Evolutionary conservation across 2,797 vertebrate species (phyloP).

Genomic region (Syngnathus rostellatus): DNA sequence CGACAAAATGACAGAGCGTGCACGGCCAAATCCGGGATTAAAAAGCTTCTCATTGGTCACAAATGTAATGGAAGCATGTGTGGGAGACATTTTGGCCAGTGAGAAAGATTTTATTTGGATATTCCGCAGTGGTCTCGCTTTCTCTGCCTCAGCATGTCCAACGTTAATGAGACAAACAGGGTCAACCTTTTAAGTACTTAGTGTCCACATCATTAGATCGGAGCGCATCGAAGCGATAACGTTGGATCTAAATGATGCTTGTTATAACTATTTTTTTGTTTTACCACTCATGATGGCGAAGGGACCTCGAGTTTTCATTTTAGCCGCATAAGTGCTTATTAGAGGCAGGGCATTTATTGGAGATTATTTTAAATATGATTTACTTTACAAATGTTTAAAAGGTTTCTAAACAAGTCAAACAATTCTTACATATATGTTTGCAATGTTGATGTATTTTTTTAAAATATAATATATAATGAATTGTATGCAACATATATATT

Average conservation of each 20-base stretch:
- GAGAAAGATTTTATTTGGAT: slow-evolving; percentile 34
- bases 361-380: too few species aligned
- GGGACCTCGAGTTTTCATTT: too few species aligned
- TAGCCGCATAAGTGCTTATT: too few species aligned
- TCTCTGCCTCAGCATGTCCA: slow-evolving; percentile 41
- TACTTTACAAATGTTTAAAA: too few species aligned
- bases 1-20: slow-evolving; percentile 27
- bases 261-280: neutral
- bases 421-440: too few species aligned
- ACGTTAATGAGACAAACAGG: slow-evolving; percentile 27
- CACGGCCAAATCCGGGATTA: slow-evolving; percentile 49
- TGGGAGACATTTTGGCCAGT: slow-evolving; percentile 30
- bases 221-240: neutral
- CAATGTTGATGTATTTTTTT: too few species aligned
- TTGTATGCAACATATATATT: too few species aligned
- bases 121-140: slow-evolving; percentile 20
- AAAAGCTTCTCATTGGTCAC: slow-evolving; percentile 47
- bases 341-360: too few species aligned
- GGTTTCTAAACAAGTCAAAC: too few species aligned
- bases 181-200: slow-evolving; percentile 22
- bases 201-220: neutral
- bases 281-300: neutral
- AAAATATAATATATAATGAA: too few species aligned
- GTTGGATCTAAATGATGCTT: neutral
- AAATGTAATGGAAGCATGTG: slow-evolving; percentile 38